These are phyloP conservation scores for Triplophysa siluroides DNA, from an alignment of 2,113 vertebrate species.

Conservation along the genomic window DNA sequence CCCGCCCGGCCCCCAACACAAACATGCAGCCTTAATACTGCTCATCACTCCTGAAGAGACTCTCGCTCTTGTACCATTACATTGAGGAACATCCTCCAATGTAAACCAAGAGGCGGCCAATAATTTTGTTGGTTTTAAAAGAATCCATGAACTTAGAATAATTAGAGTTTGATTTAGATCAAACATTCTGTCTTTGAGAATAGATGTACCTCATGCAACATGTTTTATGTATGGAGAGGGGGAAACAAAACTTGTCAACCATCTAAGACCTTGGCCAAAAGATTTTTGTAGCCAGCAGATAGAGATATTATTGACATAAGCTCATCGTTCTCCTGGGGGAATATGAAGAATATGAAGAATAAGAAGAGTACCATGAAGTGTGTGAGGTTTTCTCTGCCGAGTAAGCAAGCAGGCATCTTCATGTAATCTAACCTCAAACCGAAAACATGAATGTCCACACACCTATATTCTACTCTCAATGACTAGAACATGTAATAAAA, in stretches of 20 bases:
- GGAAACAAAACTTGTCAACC: too few relatives aligned
- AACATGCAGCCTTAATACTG: neutral
- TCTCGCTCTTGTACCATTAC: neutral
- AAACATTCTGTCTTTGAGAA: too few relatives aligned
- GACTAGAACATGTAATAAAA: too few relatives aligned
- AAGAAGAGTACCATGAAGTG: neutral
- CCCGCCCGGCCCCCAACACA: conserved; percentile 19
- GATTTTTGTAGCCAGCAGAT: neutral
- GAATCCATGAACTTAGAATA: neutral
- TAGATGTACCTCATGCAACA: too few relatives aligned
- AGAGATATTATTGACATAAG: conserved; percentile 6
- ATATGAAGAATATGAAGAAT: neutral
- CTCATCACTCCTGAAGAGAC: neutral
- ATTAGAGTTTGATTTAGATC: neutral
- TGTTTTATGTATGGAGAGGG: too few relatives aligned
- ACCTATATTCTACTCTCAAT: neutral
- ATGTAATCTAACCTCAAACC: neutral
- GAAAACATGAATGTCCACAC: neutral
- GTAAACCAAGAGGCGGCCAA: neutral
- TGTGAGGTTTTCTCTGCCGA: neutral
- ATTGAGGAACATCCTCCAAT: neutral
- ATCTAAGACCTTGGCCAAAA: too few relatives aligned
- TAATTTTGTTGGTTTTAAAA: neutral
- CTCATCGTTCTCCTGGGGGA: neutral
- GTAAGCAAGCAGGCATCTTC: conserved; percentile 1